Evolutionary conservation across 2,797 vertebrate species (phyloP).

Genomic region (Poeciliopsis gracilis): DNA sequence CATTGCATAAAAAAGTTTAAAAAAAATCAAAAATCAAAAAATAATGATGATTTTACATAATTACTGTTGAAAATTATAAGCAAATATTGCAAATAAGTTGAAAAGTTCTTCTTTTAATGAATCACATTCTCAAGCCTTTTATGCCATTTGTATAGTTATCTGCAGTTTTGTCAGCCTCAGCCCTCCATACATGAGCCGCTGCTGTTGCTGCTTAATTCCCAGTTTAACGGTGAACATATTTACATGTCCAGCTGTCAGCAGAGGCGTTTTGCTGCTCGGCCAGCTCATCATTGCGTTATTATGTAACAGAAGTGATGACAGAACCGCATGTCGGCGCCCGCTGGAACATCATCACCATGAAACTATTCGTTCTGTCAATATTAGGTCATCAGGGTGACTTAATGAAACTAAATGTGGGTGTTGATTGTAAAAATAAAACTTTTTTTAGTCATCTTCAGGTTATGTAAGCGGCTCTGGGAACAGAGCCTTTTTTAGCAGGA

Average conservation of each 20-base stretch:
- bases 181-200: too few species aligned
- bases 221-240: neutral
- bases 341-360: neutral
- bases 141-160: too few species aligned
- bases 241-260: conserved; percentile 25
- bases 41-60: too few species aligned
- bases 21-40: too few species aligned
- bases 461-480: neutral
- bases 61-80: too few species aligned
- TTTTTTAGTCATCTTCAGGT: neutral
- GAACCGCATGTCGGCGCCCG: neutral
- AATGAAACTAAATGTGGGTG: neutral
- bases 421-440: neutral
- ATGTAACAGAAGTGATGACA: conserved; percentile 6
- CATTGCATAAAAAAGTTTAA: too few species aligned
- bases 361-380: neutral
- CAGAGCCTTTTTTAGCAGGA: too few species aligned
- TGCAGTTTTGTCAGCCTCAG: too few species aligned
- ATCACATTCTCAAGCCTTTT: too few species aligned
- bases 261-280: conserved; percentile 13
- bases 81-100: too few species aligned
- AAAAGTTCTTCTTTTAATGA: too few species aligned
- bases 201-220: neutral
- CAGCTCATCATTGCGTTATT: conserved; percentile 44
- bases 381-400: neutral